These are phyloP conservation scores for Diachasmimorpha longicaudata DNA, from an alignment of 1,140 invertebrate species.

Conservation along the genomic window DNA sequence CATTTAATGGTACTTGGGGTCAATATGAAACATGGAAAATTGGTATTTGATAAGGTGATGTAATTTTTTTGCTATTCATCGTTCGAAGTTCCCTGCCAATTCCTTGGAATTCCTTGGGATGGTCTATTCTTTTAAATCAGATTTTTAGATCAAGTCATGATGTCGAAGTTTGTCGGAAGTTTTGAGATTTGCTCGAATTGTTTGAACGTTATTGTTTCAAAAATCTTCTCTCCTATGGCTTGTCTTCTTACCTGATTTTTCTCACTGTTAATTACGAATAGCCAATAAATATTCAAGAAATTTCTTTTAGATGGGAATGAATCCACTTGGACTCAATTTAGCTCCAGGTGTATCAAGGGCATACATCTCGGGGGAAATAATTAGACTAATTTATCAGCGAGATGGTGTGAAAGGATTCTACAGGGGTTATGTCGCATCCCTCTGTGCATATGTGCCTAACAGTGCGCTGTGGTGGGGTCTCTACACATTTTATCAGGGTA, in stretches of 20 bases:
- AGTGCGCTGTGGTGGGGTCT: conserved; percentile 97
- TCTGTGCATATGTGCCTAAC: conserved; percentile 93
- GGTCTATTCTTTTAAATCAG: too few relatives aligned
- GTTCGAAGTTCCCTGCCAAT: neutral
- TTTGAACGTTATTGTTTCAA: too few relatives aligned
- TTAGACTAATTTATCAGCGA: conserved; percentile 74
- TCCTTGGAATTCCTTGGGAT: too few relatives aligned
- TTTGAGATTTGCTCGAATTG: too few relatives aligned
- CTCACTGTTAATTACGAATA: conserved; percentile 13
- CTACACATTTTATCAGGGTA: conserved; percentile 94
- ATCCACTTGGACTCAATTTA: conserved; percentile 72
- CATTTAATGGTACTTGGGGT: conserved; percentile 94
- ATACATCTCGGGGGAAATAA: conserved; percentile 73
- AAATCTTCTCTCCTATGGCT: too few relatives aligned
- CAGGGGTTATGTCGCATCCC: conserved; percentile 88
- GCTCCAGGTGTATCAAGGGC: conserved; percentile 67
- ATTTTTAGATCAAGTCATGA: too few relatives aligned
- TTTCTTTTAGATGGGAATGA: conserved; percentile 66
- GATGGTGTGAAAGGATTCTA: conserved; percentile 92
- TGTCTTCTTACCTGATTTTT: too few relatives aligned
- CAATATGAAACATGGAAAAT: conserved; percentile 62
- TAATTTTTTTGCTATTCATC: neutral
- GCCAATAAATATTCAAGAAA: conserved; percentile 7
- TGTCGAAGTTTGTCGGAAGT: too few relatives aligned
- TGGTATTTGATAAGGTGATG: conserved; percentile 51